These are phyloP conservation scores for Characodon lateralis DNA, from an alignment of 2,797 vertebrate species.

Conservation along the genomic window DNA sequence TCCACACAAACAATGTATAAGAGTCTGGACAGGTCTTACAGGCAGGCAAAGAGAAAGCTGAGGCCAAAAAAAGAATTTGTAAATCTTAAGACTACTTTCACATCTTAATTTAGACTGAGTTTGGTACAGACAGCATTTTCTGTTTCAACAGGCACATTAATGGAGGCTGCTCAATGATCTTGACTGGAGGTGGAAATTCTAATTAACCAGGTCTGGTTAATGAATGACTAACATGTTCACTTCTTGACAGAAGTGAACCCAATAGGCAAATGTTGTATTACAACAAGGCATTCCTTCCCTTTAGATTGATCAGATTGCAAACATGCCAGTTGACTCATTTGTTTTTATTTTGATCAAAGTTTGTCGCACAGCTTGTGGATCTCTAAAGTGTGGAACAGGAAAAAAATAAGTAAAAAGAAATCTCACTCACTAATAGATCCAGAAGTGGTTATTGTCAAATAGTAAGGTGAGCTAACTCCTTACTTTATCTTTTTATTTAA, in stretches of 20 bases:
- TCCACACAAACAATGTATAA: slow-evolving; percentile 34
- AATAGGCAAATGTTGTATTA: background rate
- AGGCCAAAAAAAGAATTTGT: slow-evolving; percentile 12
- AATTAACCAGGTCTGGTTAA: slow-evolving; percentile 19
- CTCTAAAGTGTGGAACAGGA: background rate
- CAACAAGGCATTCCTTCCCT: background rate
- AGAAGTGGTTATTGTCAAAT: no score
- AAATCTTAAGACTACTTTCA: slow-evolving; percentile 4
- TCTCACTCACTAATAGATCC: no score
- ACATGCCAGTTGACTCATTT: background rate
- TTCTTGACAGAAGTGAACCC: background rate
- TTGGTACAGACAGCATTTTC: slow-evolving; percentile 7
- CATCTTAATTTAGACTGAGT: slow-evolving; percentile 20
- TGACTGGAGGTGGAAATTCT: slow-evolving; percentile 52
- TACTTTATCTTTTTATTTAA: no score
- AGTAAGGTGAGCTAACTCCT: no score
- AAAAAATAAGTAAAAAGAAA: background rate
- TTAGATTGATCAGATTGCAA: background rate
- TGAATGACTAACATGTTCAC: slow-evolving; percentile 15
- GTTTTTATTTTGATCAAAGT: slow-evolving; percentile 7
- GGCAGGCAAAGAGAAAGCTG: slow-evolving; percentile 36
- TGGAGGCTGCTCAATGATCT: slow-evolving; percentile 8
- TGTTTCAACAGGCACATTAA: background rate
- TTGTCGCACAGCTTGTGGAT: background rate
- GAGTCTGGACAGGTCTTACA: slow-evolving; percentile 17